These are phyloP conservation scores for Condylostylus longicornis DNA, from an alignment of 1,140 invertebrate species.

Conservation along the genomic window DNA sequence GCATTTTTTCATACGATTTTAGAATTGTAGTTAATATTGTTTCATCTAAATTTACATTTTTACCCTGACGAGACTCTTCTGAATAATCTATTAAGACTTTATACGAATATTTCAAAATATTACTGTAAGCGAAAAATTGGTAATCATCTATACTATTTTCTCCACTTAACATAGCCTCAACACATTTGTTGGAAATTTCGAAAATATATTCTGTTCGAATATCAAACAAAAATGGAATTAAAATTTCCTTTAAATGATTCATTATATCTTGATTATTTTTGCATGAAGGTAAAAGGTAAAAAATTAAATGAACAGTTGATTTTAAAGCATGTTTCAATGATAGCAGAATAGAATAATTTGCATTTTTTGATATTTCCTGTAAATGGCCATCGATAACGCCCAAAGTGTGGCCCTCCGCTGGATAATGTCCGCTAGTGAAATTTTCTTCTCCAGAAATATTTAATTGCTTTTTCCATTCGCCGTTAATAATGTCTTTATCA, in stretches of 20 bases:
- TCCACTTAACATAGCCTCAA: constrained; percentile 48
- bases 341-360: constrained; percentile 21
- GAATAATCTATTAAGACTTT: constrained; percentile 48
- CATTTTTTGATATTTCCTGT: constrained; percentile 17
- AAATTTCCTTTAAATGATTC: constrained; percentile 33
- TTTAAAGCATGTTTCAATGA: constrained; percentile 28
- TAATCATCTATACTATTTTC: constrained; percentile 47
- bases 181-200: constrained; percentile 42
- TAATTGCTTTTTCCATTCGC: constrained; percentile 28
- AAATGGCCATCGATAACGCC: constrained; percentile 28
- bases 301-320: constrained; percentile 20
- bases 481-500: constrained; percentile 26
- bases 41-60: constrained; percentile 19
- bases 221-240: constrained; percentile 61
- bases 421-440: constrained; percentile 16
- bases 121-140: constrained; percentile 45
- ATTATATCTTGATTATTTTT: constrained; percentile 10
- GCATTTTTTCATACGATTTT: constrained; percentile 66
- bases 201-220: constrained; percentile 57
- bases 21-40: constrained; percentile 25
- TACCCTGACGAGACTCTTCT: constrained; percentile 11
- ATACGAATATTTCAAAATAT: constrained; percentile 52
- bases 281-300: constrained; percentile 23
- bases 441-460: constrained; percentile 20
- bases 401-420: constrained; percentile 26